Percentiles rank a stretch among this genome's conserved stretches.
Evolutionary conservation across 2,797 vertebrate species (phyloP).

Genomic region (Pristis pectinata): DNA sequence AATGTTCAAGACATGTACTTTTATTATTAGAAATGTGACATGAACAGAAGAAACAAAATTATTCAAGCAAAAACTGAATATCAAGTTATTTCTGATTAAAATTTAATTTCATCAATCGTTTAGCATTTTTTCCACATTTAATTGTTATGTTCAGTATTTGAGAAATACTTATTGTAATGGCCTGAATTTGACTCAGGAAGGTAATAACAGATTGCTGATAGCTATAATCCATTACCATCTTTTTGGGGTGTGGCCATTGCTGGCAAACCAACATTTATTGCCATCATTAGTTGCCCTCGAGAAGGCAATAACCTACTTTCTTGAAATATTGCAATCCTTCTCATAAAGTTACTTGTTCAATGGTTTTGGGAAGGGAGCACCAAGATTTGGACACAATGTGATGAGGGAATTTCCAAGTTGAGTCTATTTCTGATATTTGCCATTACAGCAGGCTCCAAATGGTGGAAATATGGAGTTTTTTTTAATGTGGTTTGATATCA

Average conservation of each 20-base stretch:
- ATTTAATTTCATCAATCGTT: not conserved
- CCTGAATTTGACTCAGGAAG: not conserved
- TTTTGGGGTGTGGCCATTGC: no score
- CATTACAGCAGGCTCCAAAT: not conserved
- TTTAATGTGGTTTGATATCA: not conserved
- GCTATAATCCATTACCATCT: not conserved
- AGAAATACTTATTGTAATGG: not conserved
- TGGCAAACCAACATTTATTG: no score
- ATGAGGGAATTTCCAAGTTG: no score
- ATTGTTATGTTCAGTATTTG: not conserved
- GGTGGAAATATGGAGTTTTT: not conserved
- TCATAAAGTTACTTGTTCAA: no score
- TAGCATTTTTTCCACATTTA: not conserved
- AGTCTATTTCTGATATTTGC: not conserved
- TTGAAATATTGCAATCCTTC: no score
- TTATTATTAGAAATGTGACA: not conserved
- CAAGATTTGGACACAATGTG: no score
- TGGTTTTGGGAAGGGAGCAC: no score
- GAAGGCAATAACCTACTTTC: no score
- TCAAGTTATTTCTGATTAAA: not conserved
- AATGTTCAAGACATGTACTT: not conserved
- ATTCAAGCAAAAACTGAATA: not conserved
- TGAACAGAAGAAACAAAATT: not conserved
- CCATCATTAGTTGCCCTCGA: no score
- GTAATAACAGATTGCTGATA: not conserved